phyloP scores from a whole-genome alignment of 2,888 invertebrate species.

The Itoplectis maculator region DNA sequence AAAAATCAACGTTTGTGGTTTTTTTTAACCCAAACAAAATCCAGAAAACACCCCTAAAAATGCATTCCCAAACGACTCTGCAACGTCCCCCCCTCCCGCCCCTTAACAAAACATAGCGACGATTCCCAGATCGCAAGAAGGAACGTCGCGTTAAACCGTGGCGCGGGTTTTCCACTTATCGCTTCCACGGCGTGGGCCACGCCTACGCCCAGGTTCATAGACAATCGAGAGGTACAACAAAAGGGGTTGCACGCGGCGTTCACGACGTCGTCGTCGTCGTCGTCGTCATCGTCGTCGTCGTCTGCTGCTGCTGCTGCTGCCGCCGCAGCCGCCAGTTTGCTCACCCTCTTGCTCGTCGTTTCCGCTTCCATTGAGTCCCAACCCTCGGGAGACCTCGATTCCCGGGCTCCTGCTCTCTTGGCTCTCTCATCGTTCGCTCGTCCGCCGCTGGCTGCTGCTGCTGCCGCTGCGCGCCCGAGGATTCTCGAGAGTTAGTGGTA shows the following conservation, averaged over 20 bases:
- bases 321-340: constrained; percentile 59
- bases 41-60: no score
- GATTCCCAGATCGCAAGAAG: constrained; percentile 54
- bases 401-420: constrained; percentile 68
- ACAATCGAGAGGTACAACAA: constrained; percentile 62
- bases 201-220: constrained; percentile 56
- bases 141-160: constrained; percentile 40
- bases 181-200: constrained; percentile 37
- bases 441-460: no score
- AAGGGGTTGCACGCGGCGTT: constrained; percentile 55
- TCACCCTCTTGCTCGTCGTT: constrained; percentile 59
- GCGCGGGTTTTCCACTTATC: constrained; percentile 31
- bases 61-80: no score
- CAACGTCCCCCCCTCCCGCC: no score
- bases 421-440: constrained; percentile 49
- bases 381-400: constrained; percentile 67
- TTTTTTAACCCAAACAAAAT: no score
- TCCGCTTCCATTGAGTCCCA: constrained; percentile 63
- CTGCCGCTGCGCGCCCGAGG: no score
- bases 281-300: constrained; percentile 40
- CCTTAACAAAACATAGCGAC: no score
- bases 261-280: constrained; percentile 53
- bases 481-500: constrained; percentile 63
- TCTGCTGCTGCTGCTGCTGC: constrained; percentile 51
- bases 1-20: no score